Conservation (phyloP, 2,113 vertebrate genomes). For the Suricata suricatta region DNA sequence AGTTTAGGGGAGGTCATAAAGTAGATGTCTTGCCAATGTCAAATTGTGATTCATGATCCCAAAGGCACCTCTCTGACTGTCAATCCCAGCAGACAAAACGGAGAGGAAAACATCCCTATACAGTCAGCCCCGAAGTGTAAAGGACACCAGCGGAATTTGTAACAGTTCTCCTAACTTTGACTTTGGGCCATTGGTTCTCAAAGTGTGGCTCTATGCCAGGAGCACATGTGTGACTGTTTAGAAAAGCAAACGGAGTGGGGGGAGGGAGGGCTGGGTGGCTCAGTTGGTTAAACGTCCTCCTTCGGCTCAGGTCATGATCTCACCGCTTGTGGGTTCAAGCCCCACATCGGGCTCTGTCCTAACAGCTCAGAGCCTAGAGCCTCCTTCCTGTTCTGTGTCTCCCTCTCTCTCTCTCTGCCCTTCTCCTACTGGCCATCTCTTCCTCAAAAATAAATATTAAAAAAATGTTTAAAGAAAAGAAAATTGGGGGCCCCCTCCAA, state of each 20-base stretch:
- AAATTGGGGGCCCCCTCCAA: background rate
- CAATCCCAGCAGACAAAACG: background rate
- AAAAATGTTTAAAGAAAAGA: too few species aligned
- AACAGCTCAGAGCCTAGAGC: too few species aligned
- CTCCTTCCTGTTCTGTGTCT: too few species aligned
- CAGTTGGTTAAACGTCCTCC: too few species aligned
- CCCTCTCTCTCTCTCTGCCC: too few species aligned
- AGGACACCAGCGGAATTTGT: background rate
- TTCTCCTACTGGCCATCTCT: too few species aligned
- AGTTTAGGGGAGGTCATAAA: background rate
- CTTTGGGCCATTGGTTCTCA: background rate
- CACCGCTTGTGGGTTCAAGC: too few species aligned
- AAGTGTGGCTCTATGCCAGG: background rate
- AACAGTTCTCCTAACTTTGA: background rate
- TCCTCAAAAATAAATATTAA: too few species aligned
- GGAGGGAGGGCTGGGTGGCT: too few species aligned
- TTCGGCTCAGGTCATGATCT: too few species aligned
- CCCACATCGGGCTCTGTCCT: too few species aligned
- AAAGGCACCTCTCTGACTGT: background rate
- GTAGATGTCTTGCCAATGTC: slow-evolving; percentile 34
- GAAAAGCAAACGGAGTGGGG: background rate
- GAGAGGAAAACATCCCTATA: background rate
- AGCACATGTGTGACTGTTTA: background rate
- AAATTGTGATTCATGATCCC: slow-evolving; percentile 22
- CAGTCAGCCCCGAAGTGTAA: background rate